Conservation (phyloP, 2,797 vertebrate species). For the Leptoclinus maculatus region DNA sequence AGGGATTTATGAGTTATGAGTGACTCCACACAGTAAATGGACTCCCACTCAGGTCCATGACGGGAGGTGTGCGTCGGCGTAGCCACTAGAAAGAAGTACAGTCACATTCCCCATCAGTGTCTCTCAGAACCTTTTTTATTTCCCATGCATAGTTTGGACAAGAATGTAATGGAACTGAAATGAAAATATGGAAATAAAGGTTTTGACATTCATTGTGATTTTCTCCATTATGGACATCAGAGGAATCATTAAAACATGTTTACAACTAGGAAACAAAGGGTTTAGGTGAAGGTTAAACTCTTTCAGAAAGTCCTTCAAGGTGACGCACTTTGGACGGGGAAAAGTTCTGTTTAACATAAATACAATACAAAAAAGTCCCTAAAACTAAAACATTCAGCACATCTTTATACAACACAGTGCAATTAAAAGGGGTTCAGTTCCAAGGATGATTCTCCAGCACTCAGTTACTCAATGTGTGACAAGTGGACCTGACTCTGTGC, state of each 20-base stretch:
- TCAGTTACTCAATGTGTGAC: conserved; percentile 47
- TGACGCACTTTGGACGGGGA: conserved; percentile 64
- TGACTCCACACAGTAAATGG: conserved; percentile 20
- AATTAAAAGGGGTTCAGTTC: conserved; percentile 64
- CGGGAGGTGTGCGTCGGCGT: not conserved
- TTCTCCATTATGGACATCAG: conserved; percentile 70
- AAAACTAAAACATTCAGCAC: conserved; percentile 85
- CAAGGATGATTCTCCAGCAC: conserved; percentile 65
- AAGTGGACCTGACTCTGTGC: conserved; percentile 4
- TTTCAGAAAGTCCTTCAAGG: conserved; percentile 79
- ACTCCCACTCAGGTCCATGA: conserved; percentile 12
- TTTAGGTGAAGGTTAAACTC: conserved; percentile 58
- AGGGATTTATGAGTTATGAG: conserved; percentile 25
- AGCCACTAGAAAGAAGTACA: conserved; percentile 27
- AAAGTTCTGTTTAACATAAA: conserved; percentile 89
- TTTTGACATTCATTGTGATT: conserved; percentile 82
- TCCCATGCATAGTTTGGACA: conserved; percentile 92
- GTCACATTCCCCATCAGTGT: conserved; percentile 69
- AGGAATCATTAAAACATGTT: conserved; percentile 76
- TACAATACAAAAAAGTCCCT: conserved; percentile 80
- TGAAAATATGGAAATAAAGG: conserved; percentile 61
- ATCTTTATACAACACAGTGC: conserved; percentile 85
- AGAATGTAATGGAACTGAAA: conserved; percentile 86
- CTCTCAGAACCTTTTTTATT: conserved; percentile 85
- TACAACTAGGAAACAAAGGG: conserved; percentile 54